Evolutionary conservation across 2,113 vertebrate species (phyloP), one percentile per base, ranked within the genome.

Genomic region (Herpetotheres cachinnans): DNA sequence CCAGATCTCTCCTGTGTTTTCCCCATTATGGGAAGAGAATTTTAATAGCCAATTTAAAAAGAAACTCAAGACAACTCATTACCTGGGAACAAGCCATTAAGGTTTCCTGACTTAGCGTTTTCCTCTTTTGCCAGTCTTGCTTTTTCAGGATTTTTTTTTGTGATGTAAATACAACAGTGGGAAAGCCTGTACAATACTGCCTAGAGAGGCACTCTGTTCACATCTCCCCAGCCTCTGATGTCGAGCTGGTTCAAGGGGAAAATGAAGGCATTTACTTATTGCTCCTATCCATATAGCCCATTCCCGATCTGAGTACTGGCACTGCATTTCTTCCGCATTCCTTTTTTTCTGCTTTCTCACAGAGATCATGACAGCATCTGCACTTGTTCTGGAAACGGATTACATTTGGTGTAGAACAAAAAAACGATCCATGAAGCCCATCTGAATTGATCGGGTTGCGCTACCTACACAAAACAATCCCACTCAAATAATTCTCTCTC

Each of bases 401-500:
- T 21, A 29, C n/a, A 16, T 16, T 30, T 13, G 14, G 25, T 25
- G 42, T 10, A 25, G 47, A 21, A 42, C 11, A 52, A 59, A 73
- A 52, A 36, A 18, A 5, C 10, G 18, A 18, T 9, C 3, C 2
- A 9, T 32, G 17, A 69, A 62, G 29, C 49, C 55, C 9, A 18
- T 10, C 27, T 15, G 29, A 59, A 40, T 4, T 25, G 36, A 29
- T 40, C 58, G 17, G 30, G 18, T 14, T 50, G 54, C 61, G 7
- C 54, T 32, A 40, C 8, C 47, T 11, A 2, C 7, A 2, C 25
- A 29, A 19, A 76, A 62, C 22, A 55, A 92, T 16, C 42, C 54
- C 9, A 5, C 38, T 25, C 11, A 46, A 11, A 0, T 36, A 0
- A 1, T 63, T 32, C 11, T n/a, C 7, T 83, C 59, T 24, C 11